Percentiles rank a stretch among this genome's conserved stretches.
phyloP scores from a whole-genome alignment of 2,797 vertebrate species.

The Tamandua tetradactyla region DNA sequence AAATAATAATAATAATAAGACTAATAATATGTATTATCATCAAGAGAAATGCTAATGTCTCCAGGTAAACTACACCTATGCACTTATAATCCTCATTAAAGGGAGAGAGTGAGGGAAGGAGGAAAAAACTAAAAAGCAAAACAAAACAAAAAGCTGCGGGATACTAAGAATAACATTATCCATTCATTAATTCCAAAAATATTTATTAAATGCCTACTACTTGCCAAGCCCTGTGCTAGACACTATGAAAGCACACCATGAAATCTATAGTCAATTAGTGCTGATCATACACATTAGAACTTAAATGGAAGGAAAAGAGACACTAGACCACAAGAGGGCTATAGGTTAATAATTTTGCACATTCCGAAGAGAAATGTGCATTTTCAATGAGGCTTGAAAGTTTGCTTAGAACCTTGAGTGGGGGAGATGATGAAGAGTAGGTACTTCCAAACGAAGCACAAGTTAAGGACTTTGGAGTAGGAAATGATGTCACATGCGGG shows the following conservation, averaged over 20 bases:
- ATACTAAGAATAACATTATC: not conserved
- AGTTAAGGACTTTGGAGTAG: not conserved
- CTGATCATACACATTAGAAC: not conserved
- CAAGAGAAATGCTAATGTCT: not conserved
- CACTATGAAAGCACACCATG: not conserved
- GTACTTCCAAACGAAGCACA: not conserved
- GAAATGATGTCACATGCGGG: not conserved
- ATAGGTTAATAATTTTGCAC: not conserved
- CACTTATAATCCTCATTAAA: not conserved
- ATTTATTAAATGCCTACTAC: not conserved
- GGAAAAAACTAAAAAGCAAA: not conserved
- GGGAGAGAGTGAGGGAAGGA: not conserved
- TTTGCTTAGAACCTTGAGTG: not conserved
- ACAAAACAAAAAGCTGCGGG: not conserved
- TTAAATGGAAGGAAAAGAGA: not conserved
- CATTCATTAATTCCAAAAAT: not conserved
- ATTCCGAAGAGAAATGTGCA: not conserved
- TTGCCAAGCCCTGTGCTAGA: not conserved
- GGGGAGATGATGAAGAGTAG: not conserved
- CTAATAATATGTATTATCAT: not conserved
- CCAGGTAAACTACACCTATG: not conserved
- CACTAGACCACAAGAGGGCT: not conserved
- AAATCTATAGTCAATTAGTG: not conserved
- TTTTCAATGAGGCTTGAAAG: not conserved
- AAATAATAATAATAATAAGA: not conserved